Percentiles rank a stretch among this genome's conserved stretches.
These are phyloP conservation scores for Natrix natrix DNA, from an alignment of 2,797 vertebrate species.

Conservation along the genomic window DNA sequence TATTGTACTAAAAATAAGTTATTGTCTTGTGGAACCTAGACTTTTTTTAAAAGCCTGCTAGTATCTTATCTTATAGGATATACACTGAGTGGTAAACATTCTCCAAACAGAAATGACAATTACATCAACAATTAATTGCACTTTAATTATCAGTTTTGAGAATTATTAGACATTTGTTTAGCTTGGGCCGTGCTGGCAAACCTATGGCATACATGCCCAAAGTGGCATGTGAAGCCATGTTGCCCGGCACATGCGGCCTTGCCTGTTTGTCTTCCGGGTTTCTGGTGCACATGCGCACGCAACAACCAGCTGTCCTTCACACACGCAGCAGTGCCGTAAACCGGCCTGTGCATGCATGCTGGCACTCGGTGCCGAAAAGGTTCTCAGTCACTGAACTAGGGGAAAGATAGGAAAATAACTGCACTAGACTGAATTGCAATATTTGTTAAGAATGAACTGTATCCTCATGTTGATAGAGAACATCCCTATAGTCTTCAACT, in stretches of 20 bases:
- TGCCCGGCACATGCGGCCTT: no score
- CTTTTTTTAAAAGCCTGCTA: background rate
- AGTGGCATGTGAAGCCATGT: no score
- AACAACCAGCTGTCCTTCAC: no score
- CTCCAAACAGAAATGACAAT: background rate
- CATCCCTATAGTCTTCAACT: background rate
- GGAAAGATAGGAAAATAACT: background rate
- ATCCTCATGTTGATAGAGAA: background rate
- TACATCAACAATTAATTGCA: background rate
- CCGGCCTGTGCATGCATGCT: no score
- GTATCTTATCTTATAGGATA: background rate
- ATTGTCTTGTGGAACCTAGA: background rate
- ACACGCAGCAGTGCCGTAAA: no score
- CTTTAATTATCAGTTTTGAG: background rate
- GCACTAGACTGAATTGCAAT: background rate
- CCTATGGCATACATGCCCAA: no score
- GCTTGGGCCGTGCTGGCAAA: background rate
- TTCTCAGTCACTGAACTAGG: background rate
- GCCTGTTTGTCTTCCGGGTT: no score
- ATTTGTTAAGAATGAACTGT: background rate
- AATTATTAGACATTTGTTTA: background rate
- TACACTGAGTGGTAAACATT: background rate
- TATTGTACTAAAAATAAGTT: background rate
- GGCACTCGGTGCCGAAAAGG: no score
- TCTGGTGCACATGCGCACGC: no score